Evolutionary conservation across 1,140 invertebrate genomes (phyloP).

Genomic region (Pseudomyrmex flavicornis): DNA sequence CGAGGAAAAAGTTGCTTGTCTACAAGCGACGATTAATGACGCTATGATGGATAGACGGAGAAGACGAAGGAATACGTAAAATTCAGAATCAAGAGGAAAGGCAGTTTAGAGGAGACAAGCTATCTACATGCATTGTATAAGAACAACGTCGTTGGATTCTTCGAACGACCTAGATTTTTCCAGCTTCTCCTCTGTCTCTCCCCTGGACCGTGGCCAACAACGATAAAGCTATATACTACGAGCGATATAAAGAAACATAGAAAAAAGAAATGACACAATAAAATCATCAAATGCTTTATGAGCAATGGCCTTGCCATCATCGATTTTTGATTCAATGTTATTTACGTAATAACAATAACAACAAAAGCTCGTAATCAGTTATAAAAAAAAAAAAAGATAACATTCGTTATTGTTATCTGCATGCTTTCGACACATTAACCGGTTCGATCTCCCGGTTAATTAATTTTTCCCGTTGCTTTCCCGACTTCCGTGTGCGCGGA

Average conservation of each 20-base stretch:
- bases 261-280: neutral
- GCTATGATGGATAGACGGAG: neutral
- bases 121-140: neutral
- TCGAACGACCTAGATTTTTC: conserved; percentile 22
- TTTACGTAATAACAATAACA: neutral
- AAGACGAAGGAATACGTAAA: neutral
- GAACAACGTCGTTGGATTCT: conserved; percentile 4
- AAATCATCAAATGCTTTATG: conserved; percentile 11
- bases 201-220: neutral
- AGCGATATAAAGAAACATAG: neutral
- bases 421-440: conserved; percentile 8
- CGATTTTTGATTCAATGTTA: conserved; percentile 3
- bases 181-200: neutral
- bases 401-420: neutral
- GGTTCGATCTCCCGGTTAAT: neutral
- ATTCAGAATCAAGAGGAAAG: neutral
- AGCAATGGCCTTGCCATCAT: neutral
- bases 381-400: neutral
- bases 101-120: neutral
- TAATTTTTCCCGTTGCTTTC: neutral
- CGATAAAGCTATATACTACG: neutral
- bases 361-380: neutral
- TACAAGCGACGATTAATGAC: neutral
- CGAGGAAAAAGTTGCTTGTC: neutral
- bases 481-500: conserved; percentile 1